Evolutionary conservation across 2,113 vertebrate genomes (phyloP).

Genomic region (Rhinolophus ferrumequinum): DNA sequence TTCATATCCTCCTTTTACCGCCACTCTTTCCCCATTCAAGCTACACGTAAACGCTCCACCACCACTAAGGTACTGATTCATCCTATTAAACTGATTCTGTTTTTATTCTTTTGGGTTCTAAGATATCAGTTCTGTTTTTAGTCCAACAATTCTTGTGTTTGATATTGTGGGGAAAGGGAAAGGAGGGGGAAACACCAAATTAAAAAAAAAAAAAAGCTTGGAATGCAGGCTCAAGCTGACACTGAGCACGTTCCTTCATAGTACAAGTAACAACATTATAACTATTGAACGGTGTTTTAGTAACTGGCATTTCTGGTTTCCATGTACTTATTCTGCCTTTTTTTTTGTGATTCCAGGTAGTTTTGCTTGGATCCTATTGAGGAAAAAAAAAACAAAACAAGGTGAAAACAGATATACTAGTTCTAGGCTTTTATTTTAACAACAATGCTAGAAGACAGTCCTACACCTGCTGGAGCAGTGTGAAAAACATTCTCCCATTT

Average conservation of each 20-base stretch:
- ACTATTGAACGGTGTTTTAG: constrained; percentile 76
- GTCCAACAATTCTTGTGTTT: constrained; percentile 77
- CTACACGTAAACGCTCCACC: constrained; percentile 52
- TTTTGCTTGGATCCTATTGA: constrained; percentile 92
- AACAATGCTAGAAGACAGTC: not conserved
- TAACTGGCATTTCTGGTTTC: constrained; percentile 60
- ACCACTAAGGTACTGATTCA: constrained; percentile 41
- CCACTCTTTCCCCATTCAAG: constrained; percentile 32
- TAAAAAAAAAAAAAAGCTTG: constrained; percentile 66
- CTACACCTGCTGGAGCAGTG: not conserved
- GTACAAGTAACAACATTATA: constrained; percentile 73
- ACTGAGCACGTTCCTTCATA: constrained; percentile 75
- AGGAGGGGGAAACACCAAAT: constrained; percentile 71
- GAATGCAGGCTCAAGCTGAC: constrained; percentile 80
- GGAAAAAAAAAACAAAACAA: not conserved
- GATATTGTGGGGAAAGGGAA: constrained; percentile 71
- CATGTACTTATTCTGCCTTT: constrained; percentile 90
- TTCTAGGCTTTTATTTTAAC: not conserved
- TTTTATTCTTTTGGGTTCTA: constrained; percentile 65
- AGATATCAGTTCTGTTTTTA: constrained; percentile 66
- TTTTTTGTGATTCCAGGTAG: constrained; percentile 91
- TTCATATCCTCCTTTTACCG: not conserved
- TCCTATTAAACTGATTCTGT: constrained; percentile 40
- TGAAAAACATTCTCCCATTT: not conserved
- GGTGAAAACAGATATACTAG: not conserved